Evolutionary conservation across 2,888 invertebrate genomes (phyloP), one percentile per base, ranked within the genome.

Genomic region (Ochropacha duplaris): DNA sequence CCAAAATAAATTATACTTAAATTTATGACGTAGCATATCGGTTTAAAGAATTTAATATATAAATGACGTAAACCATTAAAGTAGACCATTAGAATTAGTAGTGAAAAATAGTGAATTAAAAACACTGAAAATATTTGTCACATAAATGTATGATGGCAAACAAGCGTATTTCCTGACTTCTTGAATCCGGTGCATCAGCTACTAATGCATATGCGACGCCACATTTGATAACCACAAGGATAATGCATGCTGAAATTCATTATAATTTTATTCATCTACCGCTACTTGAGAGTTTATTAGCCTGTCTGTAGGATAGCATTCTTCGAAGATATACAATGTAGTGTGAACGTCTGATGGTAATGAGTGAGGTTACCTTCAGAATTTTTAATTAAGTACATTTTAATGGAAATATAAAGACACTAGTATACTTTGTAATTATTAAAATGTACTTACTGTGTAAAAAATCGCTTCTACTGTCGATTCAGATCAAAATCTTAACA

Each of bases 251-350:
- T 73, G 79, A 84, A 84, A 89, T 88, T 86, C 83, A 88, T 88
- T 86, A 88, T 86, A 83, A 89, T 88, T 88, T 87, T 88, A 90
- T 90, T 88, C 88, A 88, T 85, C 79, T 79, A 77, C 68, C 69
- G 64, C 61, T 68, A 61, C 65, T 68, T 59, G 68, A 74, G 68
- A 74, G 83, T 85, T 87, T 87, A 87, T 85, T 81, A 84, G 70
- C 73, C 62, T 24, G 24, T 50, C 39, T 56, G 28, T 54, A 39
- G 49, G 54, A 59, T 57, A 56, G 60, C 54, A 56, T 59, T 59
- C 55, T 58, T 50, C 31, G 54, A 54, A 57, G 56, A 71, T 69
- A 65, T 77, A 76, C 72, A 74, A 64, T 73, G 78, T 76, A 65
- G 67, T 69, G 64, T 66, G 67, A 64, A 61, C 59, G 66, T 72